phyloP scores from a whole-genome alignment of 2,888 invertebrate genomes.

The Neoascia interrupta region DNA sequence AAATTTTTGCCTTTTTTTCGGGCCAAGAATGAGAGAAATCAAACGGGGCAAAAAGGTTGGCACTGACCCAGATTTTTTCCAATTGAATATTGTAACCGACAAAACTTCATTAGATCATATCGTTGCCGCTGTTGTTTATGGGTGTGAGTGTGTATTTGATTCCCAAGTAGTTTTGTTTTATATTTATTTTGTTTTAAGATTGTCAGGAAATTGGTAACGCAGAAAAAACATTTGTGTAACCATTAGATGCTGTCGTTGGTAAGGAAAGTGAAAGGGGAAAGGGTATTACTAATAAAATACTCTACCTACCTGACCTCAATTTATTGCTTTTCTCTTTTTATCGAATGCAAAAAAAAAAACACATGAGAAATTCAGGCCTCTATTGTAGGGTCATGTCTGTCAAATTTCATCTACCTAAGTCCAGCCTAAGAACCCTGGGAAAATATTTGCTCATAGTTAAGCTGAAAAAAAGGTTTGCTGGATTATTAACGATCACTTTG shows the following conservation, averaged over 20 bases:
- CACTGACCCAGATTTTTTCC: slow-evolving; percentile 63
- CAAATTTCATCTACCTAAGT: no score
- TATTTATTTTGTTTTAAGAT: not conserved
- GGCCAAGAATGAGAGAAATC: slow-evolving; percentile 53
- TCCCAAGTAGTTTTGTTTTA: not conserved
- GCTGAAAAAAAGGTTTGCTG: no score
- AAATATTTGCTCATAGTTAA: no score
- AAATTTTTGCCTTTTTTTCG: slow-evolving; percentile 8
- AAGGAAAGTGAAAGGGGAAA: slow-evolving; percentile 23
- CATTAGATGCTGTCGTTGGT: not conserved
- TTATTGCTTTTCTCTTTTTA: not conserved
- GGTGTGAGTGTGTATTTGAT: not conserved
- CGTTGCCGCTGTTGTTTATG: not conserved
- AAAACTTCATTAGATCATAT: slow-evolving; percentile 51
- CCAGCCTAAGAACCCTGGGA: no score
- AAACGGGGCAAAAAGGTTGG: slow-evolving; percentile 58
- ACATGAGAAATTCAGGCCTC: no score
- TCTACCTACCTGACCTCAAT: not conserved
- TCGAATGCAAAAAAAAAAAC: no score
- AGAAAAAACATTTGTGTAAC: slow-evolving; percentile 16
- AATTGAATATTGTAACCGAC: slow-evolving; percentile 47
- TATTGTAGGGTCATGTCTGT: no score
- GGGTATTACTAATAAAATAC: no score
- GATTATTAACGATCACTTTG: no score
- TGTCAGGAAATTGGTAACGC: slow-evolving; percentile 7